These are phyloP conservation scores for Fabriciana adippe DNA, from an alignment of 2,888 invertebrate species.

Conservation along the genomic window DNA sequence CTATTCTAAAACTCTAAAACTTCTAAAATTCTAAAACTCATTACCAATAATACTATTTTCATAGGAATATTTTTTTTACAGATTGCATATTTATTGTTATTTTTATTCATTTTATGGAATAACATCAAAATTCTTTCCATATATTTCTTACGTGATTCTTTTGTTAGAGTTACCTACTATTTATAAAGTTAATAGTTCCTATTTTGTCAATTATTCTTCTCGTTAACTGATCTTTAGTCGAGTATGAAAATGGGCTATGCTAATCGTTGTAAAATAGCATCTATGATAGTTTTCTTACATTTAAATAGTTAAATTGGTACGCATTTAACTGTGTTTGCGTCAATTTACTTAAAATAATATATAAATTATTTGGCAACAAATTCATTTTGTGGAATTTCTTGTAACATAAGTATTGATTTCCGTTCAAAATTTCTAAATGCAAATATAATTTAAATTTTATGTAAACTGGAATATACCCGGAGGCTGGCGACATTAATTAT, in stretches of 20 bases:
- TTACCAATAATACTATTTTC: too few relatives aligned
- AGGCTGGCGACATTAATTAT: neutral
- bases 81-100: too few relatives aligned
- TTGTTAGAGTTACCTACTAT: neutral
- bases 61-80: too few relatives aligned
- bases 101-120: too few relatives aligned
- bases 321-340: neutral
- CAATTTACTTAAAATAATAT: neutral
- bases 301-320: neutral
- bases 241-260: slow-evolving; percentile 17
- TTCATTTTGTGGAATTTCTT: slow-evolving; percentile 2
- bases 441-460: slow-evolving; percentile 10
- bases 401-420: slow-evolving; percentile 9
- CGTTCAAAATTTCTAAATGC: slow-evolving; percentile 17
- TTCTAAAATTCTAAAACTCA: too few relatives aligned
- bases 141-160: neutral
- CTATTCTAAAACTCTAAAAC: too few relatives aligned
- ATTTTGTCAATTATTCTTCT: slow-evolving; percentile 20
- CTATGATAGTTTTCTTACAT: neutral
- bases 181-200: neutral
- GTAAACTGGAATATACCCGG: neutral
- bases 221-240: slow-evolving; percentile 25
- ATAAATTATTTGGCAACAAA: slow-evolving; percentile 9
- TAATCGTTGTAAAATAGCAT: slow-evolving; percentile 1
- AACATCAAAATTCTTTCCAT: too few relatives aligned